Conservation (phyloP, 2,888 invertebrate genomes). For the Parelbella ahira region DNA sequence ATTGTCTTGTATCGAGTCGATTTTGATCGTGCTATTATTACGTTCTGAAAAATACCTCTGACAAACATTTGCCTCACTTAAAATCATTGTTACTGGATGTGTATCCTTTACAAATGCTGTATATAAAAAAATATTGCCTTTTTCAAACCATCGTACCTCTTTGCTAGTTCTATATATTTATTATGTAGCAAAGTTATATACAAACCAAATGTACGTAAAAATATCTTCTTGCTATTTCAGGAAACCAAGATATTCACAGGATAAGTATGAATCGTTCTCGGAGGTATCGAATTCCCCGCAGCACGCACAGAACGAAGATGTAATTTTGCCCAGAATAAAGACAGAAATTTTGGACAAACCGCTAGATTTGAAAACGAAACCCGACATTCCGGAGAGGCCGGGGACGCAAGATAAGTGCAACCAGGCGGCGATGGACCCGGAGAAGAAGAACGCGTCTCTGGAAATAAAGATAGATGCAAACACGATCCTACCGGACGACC, state of each 20-base stretch:
- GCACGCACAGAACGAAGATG: slow-evolving; percentile 55
- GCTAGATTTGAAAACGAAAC: slow-evolving; percentile 57
- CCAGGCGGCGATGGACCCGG: slow-evolving; percentile 44
- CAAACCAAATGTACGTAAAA: too few species aligned
- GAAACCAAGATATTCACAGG: slow-evolving; percentile 67
- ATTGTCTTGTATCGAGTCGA: too few species aligned
- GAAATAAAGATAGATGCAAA: slow-evolving; percentile 70
- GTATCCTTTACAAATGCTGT: too few species aligned
- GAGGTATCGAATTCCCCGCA: slow-evolving; percentile 70
- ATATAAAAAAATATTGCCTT: too few species aligned
- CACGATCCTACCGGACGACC: slow-evolving; percentile 63
- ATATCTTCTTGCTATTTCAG: slow-evolving; percentile 39
- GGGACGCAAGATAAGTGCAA: slow-evolving; percentile 55
- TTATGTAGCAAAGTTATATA: too few species aligned
- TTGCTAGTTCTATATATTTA: too few species aligned
- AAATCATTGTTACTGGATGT: too few species aligned
- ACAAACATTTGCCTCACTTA: too few species aligned
- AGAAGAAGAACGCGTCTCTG: slow-evolving; percentile 43
- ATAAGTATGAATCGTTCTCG: slow-evolving; percentile 68
- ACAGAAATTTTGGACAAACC: slow-evolving; percentile 56
- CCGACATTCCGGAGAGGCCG: slow-evolving; percentile 43
- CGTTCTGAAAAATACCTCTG: too few species aligned
- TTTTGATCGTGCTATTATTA: too few species aligned
- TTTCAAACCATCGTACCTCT: too few species aligned
- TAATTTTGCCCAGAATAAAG: slow-evolving; percentile 47